Base-by-base conservation (phyloP, 2,888 invertebrate species). In the Clusia tigrina region DNA sequence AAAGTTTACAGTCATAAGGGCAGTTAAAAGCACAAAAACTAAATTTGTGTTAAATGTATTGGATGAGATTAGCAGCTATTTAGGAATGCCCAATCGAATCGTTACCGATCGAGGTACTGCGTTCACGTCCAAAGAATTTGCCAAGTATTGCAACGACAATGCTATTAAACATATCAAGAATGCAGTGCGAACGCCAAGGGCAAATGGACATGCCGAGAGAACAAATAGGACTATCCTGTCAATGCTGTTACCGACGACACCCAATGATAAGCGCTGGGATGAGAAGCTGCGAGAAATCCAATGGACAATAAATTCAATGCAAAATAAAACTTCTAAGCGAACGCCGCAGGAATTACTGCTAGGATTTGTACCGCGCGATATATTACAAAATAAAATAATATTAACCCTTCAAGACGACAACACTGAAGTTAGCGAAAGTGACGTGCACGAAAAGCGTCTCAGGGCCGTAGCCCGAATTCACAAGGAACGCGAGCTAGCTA, bases 51-150 rank as follows among this genome's bases (percentile, higher is more conserved):
- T 65, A n/a, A 23, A 48, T 6, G 2, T 32, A 10, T 38, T 67
- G 25, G 18, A 56, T 1, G 65, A 67, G 22, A n/a, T 62, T 6
- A 57, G 52, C 10, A 54, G 56, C 22, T 65, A 69, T 64, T 69
- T 71, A 55, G 74, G 71, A 6, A 67, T 60, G 46, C 73, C 73
- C 17, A 58, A 57, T 32, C 57, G 66, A 42, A 63, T 76, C 6
- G 67, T 75, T 38, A 77, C 48, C 6, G 20, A 48, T 65, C 51
- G 70, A 20, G 73, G 73, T 0, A 68, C 73, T 1, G 72, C 72
- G 2, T 77, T 65, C 60, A 72, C 69, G 0, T 67, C 48, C 2
- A 62, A 65, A 18, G 59, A 42, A 18, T 74, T 72, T 58, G 58
- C 67, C 52, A 57, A 61, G 10, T 71, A 68, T 53, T 68, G 66